Conservation (phyloP, 2,113 vertebrate species). For the Xiphophorus hellerii region DNA sequence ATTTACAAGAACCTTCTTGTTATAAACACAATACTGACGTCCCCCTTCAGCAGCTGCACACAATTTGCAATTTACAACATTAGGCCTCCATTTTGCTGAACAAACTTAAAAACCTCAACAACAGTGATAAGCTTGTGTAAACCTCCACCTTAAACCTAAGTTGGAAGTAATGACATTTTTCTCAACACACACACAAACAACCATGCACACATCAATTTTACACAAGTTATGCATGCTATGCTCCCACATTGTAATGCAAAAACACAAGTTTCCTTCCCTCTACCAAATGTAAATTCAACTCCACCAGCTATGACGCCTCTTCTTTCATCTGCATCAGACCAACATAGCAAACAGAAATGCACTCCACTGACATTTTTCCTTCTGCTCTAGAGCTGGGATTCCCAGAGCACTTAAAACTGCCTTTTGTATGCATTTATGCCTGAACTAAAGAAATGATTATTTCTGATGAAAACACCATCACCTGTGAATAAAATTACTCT, state of each 20-base stretch:
- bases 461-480: not conserved
- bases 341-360: slow-evolving; percentile 31
- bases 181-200: not conserved
- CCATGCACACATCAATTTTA: slow-evolving; percentile 1
- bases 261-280: slow-evolving; percentile 39
- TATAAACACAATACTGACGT: not conserved
- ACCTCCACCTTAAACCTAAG: not conserved
- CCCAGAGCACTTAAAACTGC: not conserved
- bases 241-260: slow-evolving; percentile 51
- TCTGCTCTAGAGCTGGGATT: not conserved
- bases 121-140: not conserved
- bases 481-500: not conserved
- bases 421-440: not conserved
- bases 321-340: slow-evolving; percentile 52
- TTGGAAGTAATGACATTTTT: not conserved
- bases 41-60: not conserved
- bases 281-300: slow-evolving; percentile 49
- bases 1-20: not conserved
- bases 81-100: not conserved
- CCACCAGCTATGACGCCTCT: slow-evolving; percentile 63
- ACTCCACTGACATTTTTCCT: slow-evolving; percentile 22
- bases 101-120: not conserved
- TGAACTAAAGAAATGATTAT: not conserved
- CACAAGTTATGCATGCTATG: slow-evolving; percentile 35
- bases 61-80: not conserved